Evolutionary conservation across 1,140 invertebrate species (phyloP).

Genomic region (Diuraphis noxia): DNA sequence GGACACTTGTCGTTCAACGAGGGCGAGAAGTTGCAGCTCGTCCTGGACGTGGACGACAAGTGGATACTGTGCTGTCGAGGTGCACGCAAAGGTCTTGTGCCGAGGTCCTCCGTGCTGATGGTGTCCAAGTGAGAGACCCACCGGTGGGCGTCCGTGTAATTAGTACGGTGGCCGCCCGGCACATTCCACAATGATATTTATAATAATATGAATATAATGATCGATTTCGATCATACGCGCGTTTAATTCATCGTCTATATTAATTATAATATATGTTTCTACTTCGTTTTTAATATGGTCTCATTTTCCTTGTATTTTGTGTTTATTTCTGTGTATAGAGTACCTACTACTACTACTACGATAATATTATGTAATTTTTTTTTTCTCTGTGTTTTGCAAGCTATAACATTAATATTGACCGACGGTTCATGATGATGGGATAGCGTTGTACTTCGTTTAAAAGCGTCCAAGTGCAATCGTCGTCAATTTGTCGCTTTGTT

Average conservation of each 20-base stretch:
- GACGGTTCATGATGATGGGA: not conserved
- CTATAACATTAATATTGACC: constrained; percentile 27
- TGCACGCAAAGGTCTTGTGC: constrained; percentile 77
- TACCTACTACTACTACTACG: not conserved
- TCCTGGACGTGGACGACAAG: constrained; percentile 76
- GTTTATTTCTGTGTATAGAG: constrained; percentile 41
- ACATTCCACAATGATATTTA: constrained; percentile 27
- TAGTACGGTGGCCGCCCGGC: not conserved
- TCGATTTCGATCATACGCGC: not conserved
- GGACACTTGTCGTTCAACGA: constrained; percentile 79
- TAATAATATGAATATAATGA: not conserved
- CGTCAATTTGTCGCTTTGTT: not conserved
- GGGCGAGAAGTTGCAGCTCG: constrained; percentile 73
- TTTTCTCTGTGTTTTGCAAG: not conserved
- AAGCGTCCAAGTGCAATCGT: constrained; percentile 18
- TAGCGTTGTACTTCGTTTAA: not conserved
- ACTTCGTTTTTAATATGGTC: constrained; percentile 27
- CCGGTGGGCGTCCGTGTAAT: too few species aligned
- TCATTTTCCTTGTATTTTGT: constrained; percentile 49
- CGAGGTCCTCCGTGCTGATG: constrained; percentile 70
- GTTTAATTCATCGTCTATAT: not conserved
- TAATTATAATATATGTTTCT: not conserved
- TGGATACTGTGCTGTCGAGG: constrained; percentile 76
- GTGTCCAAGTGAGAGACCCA: constrained; percentile 49
- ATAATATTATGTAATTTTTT: not conserved